Conservation (phyloP, 1,140 invertebrate species). For the Pararge aegeria region DNA sequence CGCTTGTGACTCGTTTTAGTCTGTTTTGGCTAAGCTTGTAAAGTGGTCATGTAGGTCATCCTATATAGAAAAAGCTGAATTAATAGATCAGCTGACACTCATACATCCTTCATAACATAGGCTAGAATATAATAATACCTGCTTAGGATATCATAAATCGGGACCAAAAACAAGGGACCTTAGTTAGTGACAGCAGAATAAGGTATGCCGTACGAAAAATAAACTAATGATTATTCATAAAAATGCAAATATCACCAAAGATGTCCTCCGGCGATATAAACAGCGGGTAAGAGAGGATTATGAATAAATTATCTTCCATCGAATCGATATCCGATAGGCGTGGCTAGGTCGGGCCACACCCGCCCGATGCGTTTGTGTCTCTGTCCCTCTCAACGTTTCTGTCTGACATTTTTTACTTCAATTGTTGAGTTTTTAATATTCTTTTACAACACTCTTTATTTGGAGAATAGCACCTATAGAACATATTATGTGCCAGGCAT, state of each 20-base stretch:
- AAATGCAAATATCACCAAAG: constrained; percentile 22
- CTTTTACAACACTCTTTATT: too few species aligned
- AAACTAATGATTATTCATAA: constrained; percentile 26
- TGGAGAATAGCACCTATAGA: too few species aligned
- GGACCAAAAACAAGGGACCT: too few species aligned
- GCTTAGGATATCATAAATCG: too few species aligned
- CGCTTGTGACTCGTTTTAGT: too few species aligned
- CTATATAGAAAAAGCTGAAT: too few species aligned
- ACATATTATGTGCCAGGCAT: too few species aligned
- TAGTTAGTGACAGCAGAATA: background rate
- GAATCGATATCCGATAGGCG: constrained; percentile 49
- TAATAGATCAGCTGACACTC: too few species aligned
- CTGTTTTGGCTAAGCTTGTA: too few species aligned
- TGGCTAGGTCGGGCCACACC: constrained; percentile 26
- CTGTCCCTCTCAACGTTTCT: constrained; percentile 9
- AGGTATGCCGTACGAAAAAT: background rate
- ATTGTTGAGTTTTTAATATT: background rate
- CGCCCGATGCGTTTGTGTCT: background rate
- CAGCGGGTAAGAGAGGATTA: constrained; percentile 38
- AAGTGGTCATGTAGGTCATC: too few species aligned
- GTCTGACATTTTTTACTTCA: constrained; percentile 3
- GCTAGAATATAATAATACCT: too few species aligned
- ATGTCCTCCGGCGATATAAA: constrained; percentile 11
- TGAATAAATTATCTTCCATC: constrained; percentile 58
- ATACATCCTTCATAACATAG: too few species aligned